Evolutionary conservation across 2,888 invertebrate species (phyloP), one percentile per base, ranked within the genome.

Genomic region (Macaria liturata): DNA sequence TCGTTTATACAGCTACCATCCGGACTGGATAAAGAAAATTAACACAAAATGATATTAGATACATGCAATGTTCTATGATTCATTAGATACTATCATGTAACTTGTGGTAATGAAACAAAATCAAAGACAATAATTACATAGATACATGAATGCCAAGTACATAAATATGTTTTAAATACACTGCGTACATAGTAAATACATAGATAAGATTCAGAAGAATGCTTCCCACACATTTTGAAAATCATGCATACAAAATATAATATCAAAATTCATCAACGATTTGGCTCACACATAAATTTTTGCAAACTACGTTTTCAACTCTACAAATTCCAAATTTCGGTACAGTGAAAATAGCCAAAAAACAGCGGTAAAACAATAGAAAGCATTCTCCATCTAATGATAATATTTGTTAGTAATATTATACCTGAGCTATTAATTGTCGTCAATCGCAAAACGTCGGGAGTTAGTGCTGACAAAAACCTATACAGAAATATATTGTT

Each of bases 391-490:
- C 86, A 84, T 81, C 84, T 83, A 87, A 70, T 64, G 57, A 66
- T 72, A 68, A 61, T 66, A 61, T 63, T 69, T 69, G 78, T 84
- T 82, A 80, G 74, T 80, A 71, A 72, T 75, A 72, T 71, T 80
- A 72, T 80, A 92, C 92, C 92, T 92, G 92, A 84, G 71, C 81
- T 88, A 85, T 92, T 91, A 74, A 92, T 91, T 76, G 92, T 91
- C 62, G 92, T 92, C 88, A 92, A 84, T 86, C 92, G 89, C 79
- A 92, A 86, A 74, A 92, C 92, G 75, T 92, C 92, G 72, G 92
- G 92, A 74, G 92, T 92, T 86, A 92, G 83, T 79, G 92, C 92
- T 73, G 91, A 89, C 86, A 92, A 89, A 86, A 92, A 92, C 92
- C 92, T 92, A 92, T 75, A 81, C 84, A 85, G 72, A 65, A 70